Base-by-base conservation (phyloP, 2,113 vertebrate genomes). In the Polypterus bichir region DNA sequence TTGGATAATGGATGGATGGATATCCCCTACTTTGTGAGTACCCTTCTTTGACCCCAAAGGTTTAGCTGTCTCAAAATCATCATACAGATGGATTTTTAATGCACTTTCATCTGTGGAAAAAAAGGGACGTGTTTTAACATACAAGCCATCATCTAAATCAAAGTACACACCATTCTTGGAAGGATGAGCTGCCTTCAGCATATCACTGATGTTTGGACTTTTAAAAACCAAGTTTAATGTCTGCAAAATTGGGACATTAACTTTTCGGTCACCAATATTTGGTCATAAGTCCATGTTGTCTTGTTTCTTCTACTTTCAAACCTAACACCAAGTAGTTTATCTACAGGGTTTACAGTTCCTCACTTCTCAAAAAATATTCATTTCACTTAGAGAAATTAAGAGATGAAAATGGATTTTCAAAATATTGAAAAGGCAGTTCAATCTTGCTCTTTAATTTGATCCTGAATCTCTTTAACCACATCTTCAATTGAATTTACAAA, bases 301-400 rank as follows among this genome's bases (percentile, higher is more conserved):
- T 9, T 27, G 51, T 63, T 69, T 47, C 9, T 6, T 48, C 6
- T 46, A 4, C 48, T 62, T 47, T 66, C 64, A 69, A 69, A 70
- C 56, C 72, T 69, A 60, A 58, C 64, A 60, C 65, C 59, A 54
- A 73, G 64, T 44, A 73, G 63, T 62, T 48, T 57, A 63, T 71
- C 61, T 56, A 69, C 53, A 6, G 67, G 69, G 3, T 69, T 61
- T 10, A 69, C 48, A 27, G 11, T 59, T 11, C 63, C 65, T 65
- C 65, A 70, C 9, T 70, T 69, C 47, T 62, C 62, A 59, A 48
- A 72, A 7, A 27, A 27, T 27, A 1, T 27, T 27, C 27, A 27
- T 27, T 27, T 27, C 27, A 27, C 27, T 27, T 27, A 27, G 27
- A 27, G 27, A 27, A 27, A 27, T 27, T 27, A 48, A 72, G 6